These are phyloP conservation scores for Cinclus mexicanus DNA, from an alignment of 2,113 vertebrate genomes.

Conservation along the genomic window DNA sequence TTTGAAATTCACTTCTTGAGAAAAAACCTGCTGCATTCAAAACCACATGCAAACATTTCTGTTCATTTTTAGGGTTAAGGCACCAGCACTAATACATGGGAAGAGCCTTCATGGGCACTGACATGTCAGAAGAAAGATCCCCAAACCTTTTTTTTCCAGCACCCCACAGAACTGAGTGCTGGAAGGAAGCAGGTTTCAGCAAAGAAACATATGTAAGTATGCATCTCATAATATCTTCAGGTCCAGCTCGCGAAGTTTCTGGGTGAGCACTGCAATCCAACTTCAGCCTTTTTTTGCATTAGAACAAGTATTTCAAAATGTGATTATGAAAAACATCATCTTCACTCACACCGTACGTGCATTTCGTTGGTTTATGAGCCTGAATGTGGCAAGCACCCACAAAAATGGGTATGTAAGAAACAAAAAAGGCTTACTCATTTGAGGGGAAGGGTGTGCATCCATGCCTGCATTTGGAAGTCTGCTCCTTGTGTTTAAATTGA, in stretches of 20 bases:
- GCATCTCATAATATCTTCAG: not conserved
- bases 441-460: not conserved
- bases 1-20: not conserved
- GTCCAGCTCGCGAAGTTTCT: not conserved
- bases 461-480: not conserved
- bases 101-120: not conserved
- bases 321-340: not conserved
- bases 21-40: not conserved
- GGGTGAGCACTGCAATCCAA: not conserved
- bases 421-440: not conserved
- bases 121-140: not conserved
- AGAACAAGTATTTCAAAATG: not conserved
- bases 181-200: not conserved
- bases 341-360: rapidly evolving
- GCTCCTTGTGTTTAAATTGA: not conserved
- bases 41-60: not conserved
- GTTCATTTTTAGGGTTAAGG: conserved; percentile 32
- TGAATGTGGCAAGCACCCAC: not conserved
- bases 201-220: not conserved
- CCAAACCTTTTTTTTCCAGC: not conserved
- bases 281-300: not conserved
- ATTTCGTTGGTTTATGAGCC: not conserved
- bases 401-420: not conserved
- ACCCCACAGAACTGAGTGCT: rapidly evolving
- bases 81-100: not conserved